phyloP scores from a whole-genome alignment of 2,888 invertebrate genomes.

The Gymnosoma rotundatum region DNA sequence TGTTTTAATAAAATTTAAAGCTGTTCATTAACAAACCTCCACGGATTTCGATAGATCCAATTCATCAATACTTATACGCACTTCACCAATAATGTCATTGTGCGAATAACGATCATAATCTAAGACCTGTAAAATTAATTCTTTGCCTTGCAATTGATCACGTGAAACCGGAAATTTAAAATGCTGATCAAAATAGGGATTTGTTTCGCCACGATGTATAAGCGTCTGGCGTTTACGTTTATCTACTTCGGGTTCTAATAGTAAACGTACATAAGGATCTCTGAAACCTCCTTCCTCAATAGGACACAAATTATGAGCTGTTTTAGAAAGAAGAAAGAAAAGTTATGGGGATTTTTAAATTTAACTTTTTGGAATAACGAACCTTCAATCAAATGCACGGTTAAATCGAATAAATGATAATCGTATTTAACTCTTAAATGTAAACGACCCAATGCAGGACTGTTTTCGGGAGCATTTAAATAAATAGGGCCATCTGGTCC shows the following conservation, averaged over 20 bases:
- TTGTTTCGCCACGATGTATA: constrained; percentile 91
- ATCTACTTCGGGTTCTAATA: constrained; percentile 92
- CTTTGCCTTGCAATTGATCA: constrained; percentile 92
- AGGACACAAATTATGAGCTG: constrained; percentile 91
- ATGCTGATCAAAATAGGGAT: constrained; percentile 94
- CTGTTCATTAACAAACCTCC: constrained; percentile 76
- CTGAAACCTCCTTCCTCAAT: constrained; percentile 94
- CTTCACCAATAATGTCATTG: constrained; percentile 94
- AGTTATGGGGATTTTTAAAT: neutral
- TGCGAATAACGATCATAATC: constrained; percentile 88
- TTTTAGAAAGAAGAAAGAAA: constrained; percentile 53
- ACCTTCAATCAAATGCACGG: constrained; percentile 96
- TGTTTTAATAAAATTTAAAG: neutral
- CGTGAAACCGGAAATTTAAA: constrained; percentile 96
- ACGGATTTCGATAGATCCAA: constrained; percentile 86
- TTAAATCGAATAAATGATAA: constrained; percentile 93
- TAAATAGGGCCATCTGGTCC: constrained; percentile 90
- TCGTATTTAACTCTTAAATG: constrained; percentile 94
- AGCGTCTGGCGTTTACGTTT: constrained; percentile 92
- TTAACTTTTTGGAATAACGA: neutral
- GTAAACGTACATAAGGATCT: constrained; percentile 93
- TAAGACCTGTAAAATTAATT: constrained; percentile 83
- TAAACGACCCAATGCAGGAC: constrained; percentile 89
- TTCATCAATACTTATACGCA: constrained; percentile 89
- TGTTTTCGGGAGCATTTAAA: constrained; percentile 85